Percentiles rank a stretch among this genome's conserved stretches.
These are phyloP conservation scores for cattle (Bos taurus) DNA, from an alignment of 2,113 vertebrate genomes.

Conservation along the genomic window DNA sequence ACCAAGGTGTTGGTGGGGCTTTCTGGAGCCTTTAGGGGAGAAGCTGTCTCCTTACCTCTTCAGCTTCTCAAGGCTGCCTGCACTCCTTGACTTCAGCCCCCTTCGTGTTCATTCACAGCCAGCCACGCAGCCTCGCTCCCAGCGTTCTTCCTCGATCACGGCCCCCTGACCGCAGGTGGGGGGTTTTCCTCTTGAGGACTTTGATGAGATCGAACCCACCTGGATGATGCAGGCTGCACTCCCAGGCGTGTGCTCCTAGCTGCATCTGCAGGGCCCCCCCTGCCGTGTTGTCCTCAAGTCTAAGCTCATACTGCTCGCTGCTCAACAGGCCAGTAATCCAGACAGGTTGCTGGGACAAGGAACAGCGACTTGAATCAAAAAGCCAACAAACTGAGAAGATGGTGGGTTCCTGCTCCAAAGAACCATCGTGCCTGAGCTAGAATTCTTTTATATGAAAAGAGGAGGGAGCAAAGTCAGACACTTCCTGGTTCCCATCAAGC, in stretches of 20 bases:
- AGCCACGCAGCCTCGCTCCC: accelerated
- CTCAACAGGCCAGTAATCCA: not conserved
- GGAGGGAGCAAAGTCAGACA: not conserved
- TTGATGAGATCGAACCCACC: not conserved
- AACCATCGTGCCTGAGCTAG: not conserved
- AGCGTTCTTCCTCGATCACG: accelerated
- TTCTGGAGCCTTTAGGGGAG: not conserved
- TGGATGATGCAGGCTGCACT: accelerated
- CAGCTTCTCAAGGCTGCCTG: accelerated
- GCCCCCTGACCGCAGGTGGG: accelerated
- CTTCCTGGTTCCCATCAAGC: not conserved
- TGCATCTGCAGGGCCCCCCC: not conserved
- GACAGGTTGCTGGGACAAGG: not conserved
- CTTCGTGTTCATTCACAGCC: accelerated
- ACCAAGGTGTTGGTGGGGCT: not conserved
- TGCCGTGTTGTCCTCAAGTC: not conserved
- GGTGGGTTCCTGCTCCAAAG: not conserved
- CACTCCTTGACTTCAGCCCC: accelerated
- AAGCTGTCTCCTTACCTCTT: not conserved
- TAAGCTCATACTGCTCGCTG: not conserved
- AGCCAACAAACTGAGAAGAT: accelerated
- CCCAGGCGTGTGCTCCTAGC: accelerated
- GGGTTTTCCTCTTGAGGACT: accelerated
- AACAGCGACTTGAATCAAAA: not conserved
- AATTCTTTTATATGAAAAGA: not conserved